Conservation (phyloP, 1,140 invertebrate species). For the Hormaphis cornu region DNA sequence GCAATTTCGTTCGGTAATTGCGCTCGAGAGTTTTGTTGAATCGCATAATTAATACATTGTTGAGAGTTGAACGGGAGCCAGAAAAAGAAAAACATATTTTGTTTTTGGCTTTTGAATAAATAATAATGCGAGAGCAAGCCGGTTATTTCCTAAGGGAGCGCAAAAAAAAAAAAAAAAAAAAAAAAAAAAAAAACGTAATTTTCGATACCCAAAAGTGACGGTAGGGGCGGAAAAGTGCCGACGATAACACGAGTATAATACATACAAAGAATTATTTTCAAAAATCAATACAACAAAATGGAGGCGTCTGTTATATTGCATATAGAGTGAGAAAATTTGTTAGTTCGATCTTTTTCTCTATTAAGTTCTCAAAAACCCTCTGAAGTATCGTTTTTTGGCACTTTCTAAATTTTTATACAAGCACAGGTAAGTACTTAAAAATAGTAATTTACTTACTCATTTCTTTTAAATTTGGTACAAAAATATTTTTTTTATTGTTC, state of each 20-base stretch:
- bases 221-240: background rate
- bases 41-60: constrained; percentile 31
- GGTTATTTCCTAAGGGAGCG: constrained; percentile 30
- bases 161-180: too few relatives aligned
- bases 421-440: too few relatives aligned
- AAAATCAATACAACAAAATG: constrained; percentile 22
- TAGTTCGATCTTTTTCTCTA: too few relatives aligned
- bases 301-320: background rate
- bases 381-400: too few relatives aligned
- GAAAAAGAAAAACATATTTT: constrained; percentile 31
- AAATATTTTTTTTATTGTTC: too few relatives aligned
- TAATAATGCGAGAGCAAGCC: constrained; percentile 28
- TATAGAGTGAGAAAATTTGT: too few relatives aligned
- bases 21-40: constrained; percentile 27
- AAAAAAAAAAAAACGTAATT: constrained; percentile 32
- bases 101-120: constrained; percentile 33
- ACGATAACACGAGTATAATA: constrained; percentile 26
- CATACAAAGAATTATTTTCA: constrained; percentile 23
- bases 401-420: too few relatives aligned
- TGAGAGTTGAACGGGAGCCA: constrained; percentile 26
- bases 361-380: too few relatives aligned
- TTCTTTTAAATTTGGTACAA: too few relatives aligned
- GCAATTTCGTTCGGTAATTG: constrained; percentile 25
- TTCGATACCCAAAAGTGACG: constrained; percentile 27
- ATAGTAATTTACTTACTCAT: too few relatives aligned